Evolutionary conservation across 2,113 vertebrate species (phyloP).

Genomic region (Cyprinodon variegatus): DNA sequence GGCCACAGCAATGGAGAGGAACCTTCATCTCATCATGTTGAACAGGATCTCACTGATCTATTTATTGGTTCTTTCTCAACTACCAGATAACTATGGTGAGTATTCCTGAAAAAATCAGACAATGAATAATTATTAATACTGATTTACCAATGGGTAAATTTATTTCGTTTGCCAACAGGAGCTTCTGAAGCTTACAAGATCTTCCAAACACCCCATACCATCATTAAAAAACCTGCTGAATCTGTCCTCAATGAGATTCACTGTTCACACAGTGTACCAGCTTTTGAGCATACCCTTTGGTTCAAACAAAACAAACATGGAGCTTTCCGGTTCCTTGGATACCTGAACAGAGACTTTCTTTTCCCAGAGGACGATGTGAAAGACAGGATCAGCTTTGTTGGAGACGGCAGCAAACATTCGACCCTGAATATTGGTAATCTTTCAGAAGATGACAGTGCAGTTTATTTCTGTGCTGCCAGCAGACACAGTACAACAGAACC

Average conservation of each 20-base stretch:
- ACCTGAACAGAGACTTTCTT: background rate
- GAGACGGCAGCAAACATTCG: conserved; percentile 29
- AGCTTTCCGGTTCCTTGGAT: conserved; percentile 40
- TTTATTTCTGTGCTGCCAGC: conserved; percentile 61
- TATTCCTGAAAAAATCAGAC: accelerated
- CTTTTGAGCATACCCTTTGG: conserved; percentile 52
- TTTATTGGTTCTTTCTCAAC: background rate
- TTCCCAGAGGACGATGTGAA: conserved; percentile 3
- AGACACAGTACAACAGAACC: conserved; percentile 41
- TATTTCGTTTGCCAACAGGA: conserved; percentile 33
- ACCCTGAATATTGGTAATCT: background rate
- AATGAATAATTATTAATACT: accelerated
- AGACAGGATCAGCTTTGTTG: conserved; percentile 29
- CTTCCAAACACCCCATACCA: conserved; percentile 48
- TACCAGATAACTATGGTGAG: conserved; percentile 37
- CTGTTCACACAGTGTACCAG: conserved; percentile 43
- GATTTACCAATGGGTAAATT: accelerated
- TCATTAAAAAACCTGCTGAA: conserved; percentile 32
- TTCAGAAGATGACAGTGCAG: conserved; percentile 10
- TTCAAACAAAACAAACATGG: conserved; percentile 50
- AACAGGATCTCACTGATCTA: background rate
- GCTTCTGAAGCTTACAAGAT: background rate
- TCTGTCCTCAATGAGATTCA: conserved; percentile 30
- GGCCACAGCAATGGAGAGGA: background rate
- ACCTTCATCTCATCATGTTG: background rate